Evolutionary conservation across 2,113 vertebrate genomes (phyloP), one percentile per base, ranked within the genome.

Genomic region (Clarias gariepinus): DNA sequence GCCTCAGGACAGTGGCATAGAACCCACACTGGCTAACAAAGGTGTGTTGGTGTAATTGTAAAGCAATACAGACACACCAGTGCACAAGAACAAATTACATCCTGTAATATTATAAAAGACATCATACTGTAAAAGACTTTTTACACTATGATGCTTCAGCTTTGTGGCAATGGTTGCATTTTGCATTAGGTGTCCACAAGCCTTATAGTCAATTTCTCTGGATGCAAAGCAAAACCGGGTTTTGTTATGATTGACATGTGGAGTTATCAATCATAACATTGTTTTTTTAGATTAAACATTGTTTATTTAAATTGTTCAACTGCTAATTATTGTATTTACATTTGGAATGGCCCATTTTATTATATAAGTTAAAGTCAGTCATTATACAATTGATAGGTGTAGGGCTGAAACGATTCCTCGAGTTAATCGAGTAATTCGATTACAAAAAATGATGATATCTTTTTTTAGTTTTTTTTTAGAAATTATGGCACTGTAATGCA

Each of bases 371-470:
- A 53, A 15, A 69, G 66, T 74, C 82, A 93, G 90, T 89, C 86
- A 90, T 90, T 90, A 90, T 5, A 84, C 91, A 93, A 93, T 89
- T 92, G 92, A 94, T 93, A 88, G 92, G 89, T 91, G 88, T 87
- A 93, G 93, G n/a, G n/a, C n/a, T n/a, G n/a, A n/a, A n/a, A n/a
- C n/a, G n/a, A n/a, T n/a, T n/a, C n/a, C n/a, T n/a, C n/a, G n/a
- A n/a, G n/a, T n/a, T n/a, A n/a, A n/a, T n/a, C n/a, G n/a, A n/a
- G n/a, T n/a, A n/a, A n/a, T n/a, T n/a, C n/a, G n/a, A n/a, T n/a
- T n/a, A n/a, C n/a, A n/a, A n/a, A n/a, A n/a, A n/a, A n/a, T n/a
- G n/a, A n/a, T n/a, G n/a, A n/a, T n/a, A n/a, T n/a, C n/a, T n/a
- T n/a, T n/a, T n/a, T n/a, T n/a, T n/a, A n/a, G n/a, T n/a, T n/a